Evolutionary conservation across 2,797 vertebrate species (phyloP).

Genomic region (Varecia variegata): DNA sequence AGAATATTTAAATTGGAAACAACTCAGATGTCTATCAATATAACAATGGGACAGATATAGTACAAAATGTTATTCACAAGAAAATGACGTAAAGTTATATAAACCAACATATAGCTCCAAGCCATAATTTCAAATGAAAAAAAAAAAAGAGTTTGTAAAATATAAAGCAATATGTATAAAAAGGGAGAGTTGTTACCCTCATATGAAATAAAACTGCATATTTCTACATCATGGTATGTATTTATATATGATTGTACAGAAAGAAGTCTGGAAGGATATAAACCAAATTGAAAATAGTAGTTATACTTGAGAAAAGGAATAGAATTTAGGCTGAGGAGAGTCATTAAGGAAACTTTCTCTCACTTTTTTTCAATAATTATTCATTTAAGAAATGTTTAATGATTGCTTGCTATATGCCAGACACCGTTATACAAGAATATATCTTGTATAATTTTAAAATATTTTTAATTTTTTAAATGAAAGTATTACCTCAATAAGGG

Average conservation of each 20-base stretch:
- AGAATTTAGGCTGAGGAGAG: background rate
- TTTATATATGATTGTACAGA: conserved; percentile 32
- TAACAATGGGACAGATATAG: background rate
- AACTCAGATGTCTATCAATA: background rate
- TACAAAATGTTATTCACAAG: conserved; percentile 11
- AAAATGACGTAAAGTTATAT: conserved; percentile 20
- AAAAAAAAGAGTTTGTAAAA: conserved; percentile 15
- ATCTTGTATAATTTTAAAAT: conserved; percentile 31
- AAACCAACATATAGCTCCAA: background rate
- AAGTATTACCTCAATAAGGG: background rate
- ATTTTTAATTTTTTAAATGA: conserved; percentile 38
- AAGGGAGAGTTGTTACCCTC: background rate
- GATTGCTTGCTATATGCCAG: background rate
- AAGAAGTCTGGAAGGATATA: conserved; percentile 17
- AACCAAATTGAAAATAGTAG: conserved; percentile 29
- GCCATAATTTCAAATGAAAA: conserved; percentile 27
- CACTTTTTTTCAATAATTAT: conserved; percentile 35
- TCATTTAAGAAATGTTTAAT: conserved; percentile 40
- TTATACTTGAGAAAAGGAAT: conserved; percentile 8
- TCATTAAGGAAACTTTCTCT: conserved; percentile 44
- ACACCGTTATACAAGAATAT: background rate
- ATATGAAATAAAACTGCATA: conserved; percentile 24
- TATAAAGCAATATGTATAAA: background rate
- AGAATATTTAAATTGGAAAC: conserved; percentile 25
- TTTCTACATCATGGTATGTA: background rate